Percentiles rank a stretch among this genome's conserved stretches.
Evolutionary conservation across 2,797 vertebrate genomes (phyloP).

Genomic region (Siniperca scherzeri): DNA sequence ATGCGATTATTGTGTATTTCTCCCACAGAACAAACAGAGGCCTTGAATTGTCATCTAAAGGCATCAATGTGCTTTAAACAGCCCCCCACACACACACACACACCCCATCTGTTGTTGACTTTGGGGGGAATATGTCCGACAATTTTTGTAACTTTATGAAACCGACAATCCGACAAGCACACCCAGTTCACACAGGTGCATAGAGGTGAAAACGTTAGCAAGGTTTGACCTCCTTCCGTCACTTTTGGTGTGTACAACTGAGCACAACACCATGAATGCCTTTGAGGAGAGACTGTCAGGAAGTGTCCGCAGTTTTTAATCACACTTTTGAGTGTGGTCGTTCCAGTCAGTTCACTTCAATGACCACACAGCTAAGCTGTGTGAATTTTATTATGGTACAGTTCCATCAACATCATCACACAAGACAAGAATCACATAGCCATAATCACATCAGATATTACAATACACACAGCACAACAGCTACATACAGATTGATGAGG

Average conservation of each 20-base stretch:
- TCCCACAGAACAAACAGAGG: no score
- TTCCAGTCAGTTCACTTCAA: background rate
- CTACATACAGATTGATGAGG: background rate
- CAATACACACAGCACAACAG: background rate
- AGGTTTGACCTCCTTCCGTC: background rate
- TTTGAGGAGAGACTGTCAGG: background rate
- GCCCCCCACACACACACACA: no score
- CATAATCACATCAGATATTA: conserved; percentile 8
- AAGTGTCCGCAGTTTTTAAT: background rate
- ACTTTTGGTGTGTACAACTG: background rate
- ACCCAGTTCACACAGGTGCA: background rate
- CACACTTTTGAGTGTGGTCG: no score
- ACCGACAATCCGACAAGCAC: background rate
- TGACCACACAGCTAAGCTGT: background rate
- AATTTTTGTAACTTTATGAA: background rate
- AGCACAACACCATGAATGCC: background rate
- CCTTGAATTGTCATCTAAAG: no score
- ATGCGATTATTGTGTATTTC: no score
- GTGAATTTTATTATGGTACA: background rate
- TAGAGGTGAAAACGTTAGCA: background rate
- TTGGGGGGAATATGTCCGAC: no score
- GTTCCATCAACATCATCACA: background rate
- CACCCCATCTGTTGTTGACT: no score
- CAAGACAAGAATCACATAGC: background rate
- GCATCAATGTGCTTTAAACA: no score